Base-by-base conservation (phyloP, 2,888 invertebrate species). In the Spialia ferax region DNA sequence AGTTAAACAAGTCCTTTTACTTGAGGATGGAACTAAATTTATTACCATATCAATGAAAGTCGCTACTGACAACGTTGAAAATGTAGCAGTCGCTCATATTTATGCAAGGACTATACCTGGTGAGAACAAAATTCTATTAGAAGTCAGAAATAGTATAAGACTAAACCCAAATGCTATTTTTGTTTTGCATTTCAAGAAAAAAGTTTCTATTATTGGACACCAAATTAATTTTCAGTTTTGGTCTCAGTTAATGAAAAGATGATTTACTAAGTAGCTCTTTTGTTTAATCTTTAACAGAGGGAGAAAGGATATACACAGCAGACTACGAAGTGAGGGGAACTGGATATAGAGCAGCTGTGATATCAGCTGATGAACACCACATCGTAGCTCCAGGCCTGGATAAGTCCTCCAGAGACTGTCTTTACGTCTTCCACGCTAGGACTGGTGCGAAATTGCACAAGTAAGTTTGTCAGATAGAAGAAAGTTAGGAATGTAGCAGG, bases 311-410 rank as follows among this genome's bases (percentile, higher is more conserved):
- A 50, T 99, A 97, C 86, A 96, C 95, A 15, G 96, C 97, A 74
- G 98, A 98, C 59, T 99, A 96, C 81, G 96, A 97, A 5, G 95
- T 98, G 0, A 94, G 97, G 57, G 89, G 91, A 0, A 90, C 96
- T 93, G 87, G 97, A 2, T 98, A 98, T 83, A 95, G 97, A 70
- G 94, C 95, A 23, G 96, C 97, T 0, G 97, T 97, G 0, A 95
- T 98, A 0, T 97, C 98, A 0, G 96, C 96, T 0, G 99, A 99
- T 82, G 96, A 96, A 55, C 95, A 96, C 23, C 95, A 97, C 77
- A 92, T 99, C 3, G 95, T 97, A 0, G 96, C 96, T 6, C 95
- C 97, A 0, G 97, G 97, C 0, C 96, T 97, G 0, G 99, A 98
- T 78, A 97, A 97, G 79, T 95, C 96, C 0, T 96, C 95, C 57